phyloP scores from a whole-genome alignment of 2,113 vertebrate species.

The Forbesichthys agassizii region DNA sequence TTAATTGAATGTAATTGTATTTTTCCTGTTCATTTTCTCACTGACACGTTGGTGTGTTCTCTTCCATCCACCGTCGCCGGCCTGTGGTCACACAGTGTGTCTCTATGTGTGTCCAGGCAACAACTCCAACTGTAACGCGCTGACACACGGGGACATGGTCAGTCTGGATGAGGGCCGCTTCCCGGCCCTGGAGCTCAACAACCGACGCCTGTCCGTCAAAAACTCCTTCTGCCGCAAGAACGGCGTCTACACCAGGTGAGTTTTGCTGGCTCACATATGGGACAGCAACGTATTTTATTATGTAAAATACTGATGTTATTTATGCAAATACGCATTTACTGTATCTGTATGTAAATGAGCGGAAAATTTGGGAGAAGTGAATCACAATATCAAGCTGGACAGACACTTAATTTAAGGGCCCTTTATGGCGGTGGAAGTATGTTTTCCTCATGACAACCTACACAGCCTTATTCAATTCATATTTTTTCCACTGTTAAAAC shows the following conservation, averaged over 20 bases:
- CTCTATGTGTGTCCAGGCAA: constrained; percentile 77
- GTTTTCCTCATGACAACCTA: constrained; percentile 6
- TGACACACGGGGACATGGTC: constrained; percentile 94
- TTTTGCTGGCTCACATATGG: background rate
- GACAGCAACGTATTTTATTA: background rate
- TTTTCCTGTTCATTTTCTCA: background rate
- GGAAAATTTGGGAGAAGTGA: constrained; percentile 7
- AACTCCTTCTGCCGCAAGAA: constrained; percentile 98
- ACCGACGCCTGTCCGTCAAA: constrained; percentile 92
- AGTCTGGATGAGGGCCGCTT: constrained; percentile 95
- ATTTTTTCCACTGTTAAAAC: constrained; percentile 15
- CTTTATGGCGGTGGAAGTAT: constrained; percentile 3
- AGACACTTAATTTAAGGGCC: constrained; percentile 9
- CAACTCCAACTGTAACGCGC: constrained; percentile 84
- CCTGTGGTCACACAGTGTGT: constrained; percentile 73
- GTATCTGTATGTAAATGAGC: background rate
- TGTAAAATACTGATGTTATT: background rate
- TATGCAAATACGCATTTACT: background rate
- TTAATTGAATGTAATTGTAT: background rate
- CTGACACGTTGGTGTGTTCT: background rate
- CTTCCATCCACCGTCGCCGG: constrained; percentile 14
- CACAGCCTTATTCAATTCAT: constrained; percentile 8
- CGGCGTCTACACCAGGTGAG: constrained; percentile 93
- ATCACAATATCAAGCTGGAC: constrained; percentile 16
- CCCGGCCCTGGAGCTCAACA: constrained; percentile 94